Conservation (phyloP, 2,888 invertebrate species). For the Frankliniella intonsa region DNA sequence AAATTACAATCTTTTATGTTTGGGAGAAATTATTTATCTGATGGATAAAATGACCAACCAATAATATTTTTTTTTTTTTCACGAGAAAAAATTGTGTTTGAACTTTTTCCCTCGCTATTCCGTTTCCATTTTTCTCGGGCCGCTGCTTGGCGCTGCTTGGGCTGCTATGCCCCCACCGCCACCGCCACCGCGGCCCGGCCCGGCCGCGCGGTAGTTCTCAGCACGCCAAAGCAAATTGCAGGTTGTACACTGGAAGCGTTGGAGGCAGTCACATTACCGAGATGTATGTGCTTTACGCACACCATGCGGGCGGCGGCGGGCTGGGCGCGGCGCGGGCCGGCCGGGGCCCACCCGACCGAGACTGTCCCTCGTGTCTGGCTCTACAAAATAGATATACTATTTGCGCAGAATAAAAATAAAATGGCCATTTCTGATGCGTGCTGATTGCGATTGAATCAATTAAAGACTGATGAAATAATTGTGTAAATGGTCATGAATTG, state of each 20-base stretch:
- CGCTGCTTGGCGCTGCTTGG: neutral
- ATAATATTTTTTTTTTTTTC: neutral
- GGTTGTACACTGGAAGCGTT: constrained; percentile 26
- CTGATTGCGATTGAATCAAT: too few relatives aligned
- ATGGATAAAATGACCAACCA: neutral
- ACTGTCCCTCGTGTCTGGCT: neutral
- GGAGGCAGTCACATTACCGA: constrained; percentile 22
- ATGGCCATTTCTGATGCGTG: too few relatives aligned
- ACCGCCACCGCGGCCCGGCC: neutral
- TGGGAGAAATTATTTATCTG: too few relatives aligned
- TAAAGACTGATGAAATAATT: too few relatives aligned
- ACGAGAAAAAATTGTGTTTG: neutral
- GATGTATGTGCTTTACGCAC: constrained; percentile 26
- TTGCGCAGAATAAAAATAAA: too few relatives aligned
- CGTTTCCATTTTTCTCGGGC: neutral
- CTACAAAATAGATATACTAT: too few relatives aligned
- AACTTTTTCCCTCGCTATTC: neutral
- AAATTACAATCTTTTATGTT: neutral
- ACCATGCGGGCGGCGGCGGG: constrained; percentile 2
- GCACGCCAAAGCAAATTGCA: constrained; percentile 24
- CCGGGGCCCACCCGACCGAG: neutral
- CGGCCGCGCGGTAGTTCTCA: constrained; percentile 10
- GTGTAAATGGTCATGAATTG: too few relatives aligned
- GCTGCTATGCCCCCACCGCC: neutral
- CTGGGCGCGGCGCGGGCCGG: neutral